A percentile compares a stretch with the other conserved stretches of the same genome.
Evolutionary conservation across 1,140 invertebrate genomes (phyloP).

Genomic region (Philopotamus ludificatus): DNA sequence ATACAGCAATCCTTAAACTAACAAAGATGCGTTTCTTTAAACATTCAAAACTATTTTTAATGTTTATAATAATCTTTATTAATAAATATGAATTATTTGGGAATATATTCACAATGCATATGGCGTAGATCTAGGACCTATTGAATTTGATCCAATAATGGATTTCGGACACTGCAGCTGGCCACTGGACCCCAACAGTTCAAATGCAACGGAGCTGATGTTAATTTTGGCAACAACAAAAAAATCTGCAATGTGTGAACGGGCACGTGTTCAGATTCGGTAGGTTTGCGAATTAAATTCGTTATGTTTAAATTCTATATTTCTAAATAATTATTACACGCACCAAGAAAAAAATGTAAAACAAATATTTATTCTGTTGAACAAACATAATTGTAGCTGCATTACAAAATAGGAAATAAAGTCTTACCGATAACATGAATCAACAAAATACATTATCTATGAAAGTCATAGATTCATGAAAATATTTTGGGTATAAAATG

Average conservation of each 20-base stretch:
- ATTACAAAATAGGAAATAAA: no score
- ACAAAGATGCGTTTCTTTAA: no score
- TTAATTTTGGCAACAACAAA: neutral
- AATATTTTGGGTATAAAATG: no score
- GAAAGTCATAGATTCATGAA: no score
- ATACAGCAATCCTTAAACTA: neutral
- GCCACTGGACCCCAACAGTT: conserved; percentile 27
- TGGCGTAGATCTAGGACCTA: neutral
- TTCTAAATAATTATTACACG: neutral
- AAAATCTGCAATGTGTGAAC: conserved; percentile 1
- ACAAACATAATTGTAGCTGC: no score
- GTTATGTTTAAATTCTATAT: neutral
- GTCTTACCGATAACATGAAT: no score
- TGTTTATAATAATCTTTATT: no score
- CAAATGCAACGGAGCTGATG: neutral
- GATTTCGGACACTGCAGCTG: conserved; percentile 29
- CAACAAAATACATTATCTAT: no score
- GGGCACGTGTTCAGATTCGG: neutral
- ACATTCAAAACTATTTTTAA: no score
- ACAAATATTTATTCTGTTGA: neutral
- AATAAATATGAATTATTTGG: neutral
- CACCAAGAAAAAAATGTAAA: neutral
- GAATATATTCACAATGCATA: neutral
- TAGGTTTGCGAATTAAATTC: neutral
- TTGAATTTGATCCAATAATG: no score